A percentile compares a stretch with the other conserved stretches of the same genome.
Conservation (phyloP, 2,888 invertebrate genomes). For the Latheticus oryzae region DNA sequence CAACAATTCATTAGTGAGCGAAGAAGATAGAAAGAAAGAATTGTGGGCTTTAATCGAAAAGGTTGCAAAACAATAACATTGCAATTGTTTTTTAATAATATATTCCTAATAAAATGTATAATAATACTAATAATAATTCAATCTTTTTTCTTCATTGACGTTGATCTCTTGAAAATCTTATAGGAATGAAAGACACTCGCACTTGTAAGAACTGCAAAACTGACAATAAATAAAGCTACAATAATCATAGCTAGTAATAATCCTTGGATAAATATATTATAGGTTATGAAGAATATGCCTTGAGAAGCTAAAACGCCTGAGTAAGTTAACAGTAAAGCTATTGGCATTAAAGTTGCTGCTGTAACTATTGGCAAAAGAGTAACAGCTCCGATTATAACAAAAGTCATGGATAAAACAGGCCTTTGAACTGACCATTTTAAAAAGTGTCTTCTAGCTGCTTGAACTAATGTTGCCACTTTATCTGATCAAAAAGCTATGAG, state of each 20-base stretch:
- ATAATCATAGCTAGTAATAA: constrained; percentile 43
- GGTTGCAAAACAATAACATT: constrained; percentile 1
- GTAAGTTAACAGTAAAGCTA: constrained; percentile 44
- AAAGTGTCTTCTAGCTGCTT: constrained; percentile 14
- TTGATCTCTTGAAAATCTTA: constrained; percentile 32
- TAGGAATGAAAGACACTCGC: constrained; percentile 48
- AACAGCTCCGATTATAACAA: constrained; percentile 45
- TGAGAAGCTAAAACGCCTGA: constrained; percentile 34
- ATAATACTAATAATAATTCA: constrained; percentile 3
- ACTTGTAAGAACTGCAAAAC: constrained; percentile 46
- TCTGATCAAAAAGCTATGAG: not conserved
- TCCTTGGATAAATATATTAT: constrained; percentile 48
- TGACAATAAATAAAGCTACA: constrained; percentile 44
- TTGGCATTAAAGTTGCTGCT: constrained; percentile 47
- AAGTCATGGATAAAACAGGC: constrained; percentile 32
- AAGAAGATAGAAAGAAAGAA: not conserved
- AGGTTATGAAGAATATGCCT: constrained; percentile 44
- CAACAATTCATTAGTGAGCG: not conserved
- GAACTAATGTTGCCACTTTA: constrained; percentile 15
- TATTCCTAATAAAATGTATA: constrained; percentile 17
- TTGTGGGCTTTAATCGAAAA: constrained; percentile 22
- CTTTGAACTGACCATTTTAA: constrained; percentile 36
- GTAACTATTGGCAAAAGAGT: constrained; percentile 48
- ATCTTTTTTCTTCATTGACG: constrained; percentile 13
- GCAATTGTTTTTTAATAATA: constrained; percentile 4